phyloP scores from a whole-genome alignment of 2,113 vertebrate species.

The Sapajus apella region DNA sequence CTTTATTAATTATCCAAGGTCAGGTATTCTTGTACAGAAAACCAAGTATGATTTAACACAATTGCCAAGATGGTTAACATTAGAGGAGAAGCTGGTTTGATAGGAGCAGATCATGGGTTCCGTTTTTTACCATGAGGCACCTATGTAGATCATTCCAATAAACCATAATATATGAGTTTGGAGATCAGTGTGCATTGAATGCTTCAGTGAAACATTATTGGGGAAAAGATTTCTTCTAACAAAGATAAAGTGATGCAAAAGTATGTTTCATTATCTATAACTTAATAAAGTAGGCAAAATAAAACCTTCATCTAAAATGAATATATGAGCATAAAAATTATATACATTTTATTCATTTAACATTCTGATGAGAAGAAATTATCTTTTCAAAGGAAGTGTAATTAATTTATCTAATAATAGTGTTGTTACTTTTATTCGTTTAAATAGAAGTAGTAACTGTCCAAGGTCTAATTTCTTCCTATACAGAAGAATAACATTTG shows the following conservation, averaged over 20 bases:
- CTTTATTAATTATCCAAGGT: too few species aligned
- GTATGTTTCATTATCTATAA: conserved; percentile 17
- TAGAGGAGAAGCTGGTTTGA: neutral
- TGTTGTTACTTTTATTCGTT: neutral
- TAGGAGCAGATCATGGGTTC: neutral
- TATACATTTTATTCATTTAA: conserved; percentile 35
- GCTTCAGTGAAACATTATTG: neutral
- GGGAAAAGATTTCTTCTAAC: neutral
- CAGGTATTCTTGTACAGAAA: too few species aligned
- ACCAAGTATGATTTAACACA: neutral
- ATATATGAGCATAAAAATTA: neutral
- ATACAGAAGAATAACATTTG: neutral
- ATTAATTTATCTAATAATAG: neutral
- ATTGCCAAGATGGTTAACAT: neutral
- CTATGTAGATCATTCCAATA: neutral
- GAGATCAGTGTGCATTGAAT: neutral
- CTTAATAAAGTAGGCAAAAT: neutral
- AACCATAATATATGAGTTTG: neutral
- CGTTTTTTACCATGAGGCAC: neutral
- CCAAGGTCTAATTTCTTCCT: conserved; percentile 7
- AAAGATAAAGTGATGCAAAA: conserved; percentile 5
- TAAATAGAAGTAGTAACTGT: neutral
- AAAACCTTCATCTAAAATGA: conserved; percentile 20
- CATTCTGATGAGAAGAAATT: neutral
- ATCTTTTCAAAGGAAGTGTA: conserved; percentile 4